Conservation (phyloP, 1,140 invertebrate species). For the Zeugodacus cucurbitae region DNA sequence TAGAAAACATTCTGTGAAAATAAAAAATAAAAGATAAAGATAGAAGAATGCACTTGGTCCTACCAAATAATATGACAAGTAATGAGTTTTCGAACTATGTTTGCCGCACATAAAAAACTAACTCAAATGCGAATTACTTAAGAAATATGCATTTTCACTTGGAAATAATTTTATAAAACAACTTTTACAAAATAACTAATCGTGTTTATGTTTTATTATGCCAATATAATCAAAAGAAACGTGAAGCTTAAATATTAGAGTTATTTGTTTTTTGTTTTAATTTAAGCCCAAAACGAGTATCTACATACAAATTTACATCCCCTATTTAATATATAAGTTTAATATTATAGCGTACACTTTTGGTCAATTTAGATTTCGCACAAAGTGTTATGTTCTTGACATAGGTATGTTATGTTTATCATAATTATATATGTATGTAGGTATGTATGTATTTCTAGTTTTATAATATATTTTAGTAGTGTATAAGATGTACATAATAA, state of each 20-base stretch:
- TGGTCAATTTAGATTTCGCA: background rate
- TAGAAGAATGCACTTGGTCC: no score
- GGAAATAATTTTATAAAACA: background rate
- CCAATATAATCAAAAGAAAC: background rate
- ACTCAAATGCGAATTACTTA: no score
- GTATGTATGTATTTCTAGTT: background rate
- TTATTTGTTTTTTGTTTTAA: background rate
- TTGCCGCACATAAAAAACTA: no score
- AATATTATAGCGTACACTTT: slow-evolving; percentile 1
- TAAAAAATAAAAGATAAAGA: no score
- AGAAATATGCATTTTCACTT: background rate
- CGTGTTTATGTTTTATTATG: background rate
- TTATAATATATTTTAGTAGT: background rate
- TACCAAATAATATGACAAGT: no score
- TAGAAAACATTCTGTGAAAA: no score
- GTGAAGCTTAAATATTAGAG: background rate
- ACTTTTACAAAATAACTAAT: background rate
- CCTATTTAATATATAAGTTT: background rate
- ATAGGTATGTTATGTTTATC: background rate
- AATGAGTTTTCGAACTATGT: no score
- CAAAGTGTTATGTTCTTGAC: background rate
- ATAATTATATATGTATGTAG: background rate
- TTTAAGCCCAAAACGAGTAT: background rate
- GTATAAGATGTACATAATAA: background rate
- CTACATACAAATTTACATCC: background rate